Conservation (phyloP, 2,113 vertebrate genomes). For the Sebastes fasciatus region DNA sequence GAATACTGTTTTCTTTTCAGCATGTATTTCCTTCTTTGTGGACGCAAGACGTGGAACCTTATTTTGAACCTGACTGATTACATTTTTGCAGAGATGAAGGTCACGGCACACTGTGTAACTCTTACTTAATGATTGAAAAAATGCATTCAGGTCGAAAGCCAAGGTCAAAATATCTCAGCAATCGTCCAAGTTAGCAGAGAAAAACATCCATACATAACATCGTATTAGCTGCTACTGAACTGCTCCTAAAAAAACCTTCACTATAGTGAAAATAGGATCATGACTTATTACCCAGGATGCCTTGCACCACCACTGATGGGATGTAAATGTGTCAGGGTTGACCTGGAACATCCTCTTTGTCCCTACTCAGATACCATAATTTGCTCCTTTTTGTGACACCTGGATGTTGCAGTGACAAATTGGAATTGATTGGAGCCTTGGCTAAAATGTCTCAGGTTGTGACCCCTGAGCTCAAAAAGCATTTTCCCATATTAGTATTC, state of each 20-base stretch:
- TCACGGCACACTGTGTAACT: not conserved
- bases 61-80: conserved; percentile 5
- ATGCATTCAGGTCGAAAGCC: not conserved
- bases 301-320: conserved; percentile 35
- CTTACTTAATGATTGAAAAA: not conserved
- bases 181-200: not conserved
- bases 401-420: conserved; percentile 75
- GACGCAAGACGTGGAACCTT: not conserved
- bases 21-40: not conserved
- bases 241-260: conserved; percentile 15
- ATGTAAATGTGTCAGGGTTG: conserved; percentile 59
- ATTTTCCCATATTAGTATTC: conserved; percentile 79
- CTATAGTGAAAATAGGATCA: conserved; percentile 27
- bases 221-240: not conserved
- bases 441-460: conserved; percentile 73
- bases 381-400: conserved; percentile 73
- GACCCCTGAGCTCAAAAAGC: conserved; percentile 72
- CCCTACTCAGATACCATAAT: conserved; percentile 63
- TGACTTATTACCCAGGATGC: conserved; percentile 46
- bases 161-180: not conserved
- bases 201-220: not conserved
- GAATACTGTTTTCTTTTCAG: conserved; percentile 7
- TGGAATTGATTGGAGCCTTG: conserved; percentile 80
- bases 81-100: conserved; percentile 22
- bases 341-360: conserved; percentile 68